Percentiles rank a stretch among this genome's conserved stretches.
These are phyloP conservation scores for Philotrypesis tridentata DNA, from an alignment of 1,140 invertebrate genomes.

Conservation along the genomic window DNA sequence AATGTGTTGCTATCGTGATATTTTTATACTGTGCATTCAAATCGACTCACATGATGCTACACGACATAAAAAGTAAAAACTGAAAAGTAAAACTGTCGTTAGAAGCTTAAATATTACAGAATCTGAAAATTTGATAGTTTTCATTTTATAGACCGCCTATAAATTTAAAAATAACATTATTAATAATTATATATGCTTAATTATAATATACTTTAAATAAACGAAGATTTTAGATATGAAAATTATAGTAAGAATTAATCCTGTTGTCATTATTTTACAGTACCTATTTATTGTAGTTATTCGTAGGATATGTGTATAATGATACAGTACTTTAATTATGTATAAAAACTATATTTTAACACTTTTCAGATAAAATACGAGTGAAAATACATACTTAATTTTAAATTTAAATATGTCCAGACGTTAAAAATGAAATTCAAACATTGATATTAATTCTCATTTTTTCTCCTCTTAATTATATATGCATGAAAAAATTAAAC, in stretches of 20 bases:
- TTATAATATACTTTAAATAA: not conserved
- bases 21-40: conserved; percentile 16
- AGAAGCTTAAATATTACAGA: not conserved
- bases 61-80: not conserved
- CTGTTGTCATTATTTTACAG: not conserved
- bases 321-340: not conserved
- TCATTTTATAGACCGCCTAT: not conserved
- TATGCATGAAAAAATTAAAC: conserved; percentile 16
- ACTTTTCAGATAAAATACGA: conserved; percentile 1
- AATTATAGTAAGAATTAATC: not conserved
- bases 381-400: not conserved
- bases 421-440: conserved; percentile 1
- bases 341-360: conserved; percentile 34
- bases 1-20: conserved; percentile 20
- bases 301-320: not conserved
- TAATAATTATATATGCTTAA: not conserved
- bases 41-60: conserved; percentile 3
- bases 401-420: conserved; percentile 12
- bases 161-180: not conserved
- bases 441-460: conserved; percentile 7
- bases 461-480: not conserved
- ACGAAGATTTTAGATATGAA: not conserved
- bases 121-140: too few species aligned
- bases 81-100: not conserved
- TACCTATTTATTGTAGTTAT: not conserved